Base-by-base conservation (phyloP, 2,888 invertebrate species). In the Alsophila aescularia region DNA sequence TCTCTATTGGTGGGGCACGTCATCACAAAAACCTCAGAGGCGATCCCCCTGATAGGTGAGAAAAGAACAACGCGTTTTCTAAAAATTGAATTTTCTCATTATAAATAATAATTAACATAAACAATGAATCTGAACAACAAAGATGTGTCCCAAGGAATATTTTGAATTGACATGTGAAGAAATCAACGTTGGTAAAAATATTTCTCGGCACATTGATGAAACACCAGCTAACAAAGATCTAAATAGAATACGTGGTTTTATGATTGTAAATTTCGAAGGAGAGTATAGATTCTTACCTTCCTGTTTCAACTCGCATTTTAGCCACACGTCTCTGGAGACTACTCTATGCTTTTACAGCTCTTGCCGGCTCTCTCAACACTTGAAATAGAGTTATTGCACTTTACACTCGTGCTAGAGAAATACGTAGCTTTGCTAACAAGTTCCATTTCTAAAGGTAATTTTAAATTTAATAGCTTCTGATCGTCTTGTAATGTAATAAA, bases 1-100 rank as follows among this genome's bases (percentile, higher is more conserved):
- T 97, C 98, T 92, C 96, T 98, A 93, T 96, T 99, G 96, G 98
- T 99, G 94, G 98, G 98, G 90, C 98, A 99, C 94, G 97, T 98
- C 92, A 97, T 99, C 94, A 99, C 99, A 92, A 97, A 97, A 94
- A 98, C 99, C 92, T 99, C 99, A 92, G 99, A 99, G 93, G 98
- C 99, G 87, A 97, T 99, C 93, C 99, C 99, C 89, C 95, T 99
- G 90, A 97, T 99, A 96, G 99, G 99, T 98, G 92, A 92, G 92
- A 84, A 83, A 75, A 70, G 58, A 69, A 61, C 63, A 42, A 67
- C 81, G 83, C 80, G 85, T 76, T 73, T n/a, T 70, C 65, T 24
- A 5, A 70, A 66, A 55, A 52, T 67, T 67, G 69, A 67, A 53
- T 61, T 60, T 44, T 45, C 66, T 62, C 62, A 67, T 71, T 63